phyloP scores from a whole-genome alignment of 2,113 vertebrate species.

The Scomber scombrus region DNA sequence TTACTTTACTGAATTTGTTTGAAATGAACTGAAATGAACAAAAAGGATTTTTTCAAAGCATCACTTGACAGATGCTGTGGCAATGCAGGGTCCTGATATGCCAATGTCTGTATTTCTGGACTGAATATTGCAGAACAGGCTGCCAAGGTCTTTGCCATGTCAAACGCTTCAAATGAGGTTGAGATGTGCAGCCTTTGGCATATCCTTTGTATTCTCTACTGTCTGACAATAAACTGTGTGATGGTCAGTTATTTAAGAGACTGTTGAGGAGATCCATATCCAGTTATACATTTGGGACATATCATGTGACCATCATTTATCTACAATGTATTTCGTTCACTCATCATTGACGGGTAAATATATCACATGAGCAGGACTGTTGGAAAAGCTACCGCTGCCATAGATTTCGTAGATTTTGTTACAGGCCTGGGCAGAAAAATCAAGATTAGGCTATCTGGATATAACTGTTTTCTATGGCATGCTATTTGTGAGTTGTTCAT shows the following conservation, averaged over 20 bases:
- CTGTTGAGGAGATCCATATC: neutral
- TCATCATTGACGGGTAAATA: conserved; percentile 16
- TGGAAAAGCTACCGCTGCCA: neutral
- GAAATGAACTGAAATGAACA: neutral
- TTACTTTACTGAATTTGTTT: neutral
- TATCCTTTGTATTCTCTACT: neutral
- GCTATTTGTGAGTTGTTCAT: neutral
- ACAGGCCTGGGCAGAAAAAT: neutral
- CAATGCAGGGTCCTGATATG: neutral
- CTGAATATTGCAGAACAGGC: neutral
- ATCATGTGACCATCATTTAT: neutral
- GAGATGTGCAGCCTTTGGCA: neutral
- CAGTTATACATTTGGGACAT: neutral
- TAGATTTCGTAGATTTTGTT: neutral
- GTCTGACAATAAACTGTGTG: neutral
- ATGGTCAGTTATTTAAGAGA: conserved; percentile 10
- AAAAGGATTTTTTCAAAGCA: conserved; percentile 19
- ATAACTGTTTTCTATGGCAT: neutral
- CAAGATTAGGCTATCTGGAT: neutral
- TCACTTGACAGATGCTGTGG: neutral
- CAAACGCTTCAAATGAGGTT: conserved; percentile 8
- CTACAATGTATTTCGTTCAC: neutral
- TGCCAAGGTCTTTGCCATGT: conserved; percentile 10
- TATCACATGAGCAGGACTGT: neutral
- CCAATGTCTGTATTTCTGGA: conserved; percentile 4